These are phyloP conservation scores for Theristus sp. DNA, from an alignment of 2,888 invertebrate genomes.

Conservation along the genomic window DNA sequence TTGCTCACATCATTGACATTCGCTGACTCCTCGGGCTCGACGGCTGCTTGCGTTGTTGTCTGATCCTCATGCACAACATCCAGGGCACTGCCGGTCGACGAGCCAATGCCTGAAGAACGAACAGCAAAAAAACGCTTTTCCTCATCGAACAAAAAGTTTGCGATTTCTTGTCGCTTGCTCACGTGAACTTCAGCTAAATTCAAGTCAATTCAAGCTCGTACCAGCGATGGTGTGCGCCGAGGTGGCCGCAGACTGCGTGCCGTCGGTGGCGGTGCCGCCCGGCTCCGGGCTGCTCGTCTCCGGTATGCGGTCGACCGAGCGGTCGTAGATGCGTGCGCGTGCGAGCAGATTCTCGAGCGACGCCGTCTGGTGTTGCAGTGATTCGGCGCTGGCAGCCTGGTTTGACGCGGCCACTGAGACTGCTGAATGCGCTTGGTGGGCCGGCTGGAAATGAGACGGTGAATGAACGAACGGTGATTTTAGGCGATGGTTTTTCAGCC, in stretches of 20 bases:
- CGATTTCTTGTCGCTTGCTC: no score
- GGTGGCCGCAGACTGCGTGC: not conserved
- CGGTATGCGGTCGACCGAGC: slow-evolving; percentile 9
- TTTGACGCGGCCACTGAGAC: slow-evolving; percentile 34
- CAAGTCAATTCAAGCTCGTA: no score
- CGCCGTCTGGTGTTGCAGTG: slow-evolving; percentile 29
- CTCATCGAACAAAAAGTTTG: no score
- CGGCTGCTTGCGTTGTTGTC: no score
- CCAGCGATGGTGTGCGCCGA: not conserved
- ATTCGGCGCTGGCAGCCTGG: slow-evolving; percentile 37
- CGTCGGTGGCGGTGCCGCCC: not conserved
- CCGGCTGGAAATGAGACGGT: no score
- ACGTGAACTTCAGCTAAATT: no score
- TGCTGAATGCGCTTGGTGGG: not conserved
- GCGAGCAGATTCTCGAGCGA: slow-evolving; percentile 26
- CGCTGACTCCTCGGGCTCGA: no score
- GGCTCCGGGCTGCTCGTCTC: slow-evolving; percentile 4
- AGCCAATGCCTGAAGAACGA: no score
- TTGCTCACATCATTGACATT: no score
- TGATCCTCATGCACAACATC: not conserved
- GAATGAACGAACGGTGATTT: no score
- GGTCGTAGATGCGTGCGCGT: slow-evolving; percentile 7
- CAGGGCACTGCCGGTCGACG: not conserved
- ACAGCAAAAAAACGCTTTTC: no score
- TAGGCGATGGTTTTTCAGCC: no score